phyloP scores from a whole-genome alignment of 2,113 vertebrate species.

The Zootoca vivipara region DNA sequence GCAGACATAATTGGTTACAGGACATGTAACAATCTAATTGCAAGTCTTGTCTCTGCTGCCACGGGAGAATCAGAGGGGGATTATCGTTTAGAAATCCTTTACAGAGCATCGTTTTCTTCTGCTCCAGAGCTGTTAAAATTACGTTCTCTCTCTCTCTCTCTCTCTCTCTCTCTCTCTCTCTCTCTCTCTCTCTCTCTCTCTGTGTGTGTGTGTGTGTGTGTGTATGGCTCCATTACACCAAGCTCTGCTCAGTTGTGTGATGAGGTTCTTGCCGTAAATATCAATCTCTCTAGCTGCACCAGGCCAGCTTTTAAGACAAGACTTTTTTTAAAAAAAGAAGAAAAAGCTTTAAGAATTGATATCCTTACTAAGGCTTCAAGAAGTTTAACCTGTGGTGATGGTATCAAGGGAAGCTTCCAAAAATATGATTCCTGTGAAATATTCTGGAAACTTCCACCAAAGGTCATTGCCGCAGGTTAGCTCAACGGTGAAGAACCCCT shows the following conservation, averaged over 20 bases:
- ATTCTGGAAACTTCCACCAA: too few relatives aligned
- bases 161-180: constrained; percentile 8
- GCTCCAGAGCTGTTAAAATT: constrained; percentile 49
- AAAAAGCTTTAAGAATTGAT: not conserved
- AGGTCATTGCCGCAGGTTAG: too few relatives aligned
- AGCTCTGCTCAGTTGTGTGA: constrained; percentile 20
- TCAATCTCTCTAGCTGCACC: not conserved
- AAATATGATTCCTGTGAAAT: not conserved
- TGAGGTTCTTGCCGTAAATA: constrained; percentile 16
- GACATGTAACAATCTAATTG: constrained; percentile 38
- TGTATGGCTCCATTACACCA: constrained; percentile 36
- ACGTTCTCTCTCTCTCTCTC: constrained; percentile 21
- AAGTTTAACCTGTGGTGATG: not conserved
- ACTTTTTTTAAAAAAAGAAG: not conserved
- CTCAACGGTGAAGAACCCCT: too few relatives aligned
- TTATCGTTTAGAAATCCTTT: constrained; percentile 30
- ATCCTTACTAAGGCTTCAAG: not conserved
- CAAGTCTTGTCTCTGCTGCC: constrained; percentile 40
- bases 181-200: not conserved
- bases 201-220: not conserved
- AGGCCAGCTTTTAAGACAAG: constrained; percentile 19
- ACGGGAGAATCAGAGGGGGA: constrained; percentile 21
- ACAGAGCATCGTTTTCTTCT: constrained; percentile 41
- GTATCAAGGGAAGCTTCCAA: not conserved
- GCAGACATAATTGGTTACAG: constrained; percentile 27